A percentile compares a stretch with the other conserved stretches of the same genome.
Evolutionary conservation across 2,113 vertebrate genomes (phyloP).

Genomic region (Mormoops blainvillei): DNA sequence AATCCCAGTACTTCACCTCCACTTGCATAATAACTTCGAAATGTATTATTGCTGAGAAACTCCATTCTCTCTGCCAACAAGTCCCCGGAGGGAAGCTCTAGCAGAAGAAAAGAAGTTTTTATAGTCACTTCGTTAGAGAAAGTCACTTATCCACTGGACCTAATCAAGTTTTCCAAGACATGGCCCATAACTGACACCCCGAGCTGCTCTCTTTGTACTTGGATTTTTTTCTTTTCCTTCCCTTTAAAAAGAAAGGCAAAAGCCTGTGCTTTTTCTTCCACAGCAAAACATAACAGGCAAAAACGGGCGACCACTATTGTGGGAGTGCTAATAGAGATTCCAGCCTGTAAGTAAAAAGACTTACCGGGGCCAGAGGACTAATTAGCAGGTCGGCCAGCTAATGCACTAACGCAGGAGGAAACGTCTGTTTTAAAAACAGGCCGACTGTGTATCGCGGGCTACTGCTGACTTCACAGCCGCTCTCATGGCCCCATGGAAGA

Average conservation of each 20-base stretch:
- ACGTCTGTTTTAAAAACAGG: conserved; percentile 60
- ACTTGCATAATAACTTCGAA: conserved; percentile 78
- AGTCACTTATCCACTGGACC: conserved; percentile 72
- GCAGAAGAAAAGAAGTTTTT: conserved; percentile 77
- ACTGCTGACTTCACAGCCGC: conserved; percentile 42
- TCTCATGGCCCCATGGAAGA: conserved; percentile 38
- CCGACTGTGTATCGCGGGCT: conserved; percentile 25
- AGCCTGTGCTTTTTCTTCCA: conserved; percentile 22
- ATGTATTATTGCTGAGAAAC: conserved; percentile 74
- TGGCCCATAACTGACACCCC: conserved; percentile 13
- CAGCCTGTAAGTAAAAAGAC: conserved; percentile 64
- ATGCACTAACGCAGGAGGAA: conserved; percentile 61
- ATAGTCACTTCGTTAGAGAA: conserved; percentile 71
- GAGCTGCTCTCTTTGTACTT: not conserved
- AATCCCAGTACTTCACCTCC: conserved; percentile 76
- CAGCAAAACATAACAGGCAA: conserved; percentile 47
- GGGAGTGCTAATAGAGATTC: conserved; percentile 45
- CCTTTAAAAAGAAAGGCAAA: conserved; percentile 27
- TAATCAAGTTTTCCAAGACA: conserved; percentile 71
- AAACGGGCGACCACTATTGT: not conserved
- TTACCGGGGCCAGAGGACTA: conserved; percentile 62
- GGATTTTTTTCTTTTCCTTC: not conserved
- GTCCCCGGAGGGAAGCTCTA: conserved; percentile 69
- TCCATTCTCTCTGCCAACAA: conserved; percentile 73
- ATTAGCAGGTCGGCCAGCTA: conserved; percentile 59